Percentiles rank a stretch among this genome's conserved stretches.
phyloP scores from a whole-genome alignment of 2,888 invertebrate genomes.

The Lithosia quadra region DNA sequence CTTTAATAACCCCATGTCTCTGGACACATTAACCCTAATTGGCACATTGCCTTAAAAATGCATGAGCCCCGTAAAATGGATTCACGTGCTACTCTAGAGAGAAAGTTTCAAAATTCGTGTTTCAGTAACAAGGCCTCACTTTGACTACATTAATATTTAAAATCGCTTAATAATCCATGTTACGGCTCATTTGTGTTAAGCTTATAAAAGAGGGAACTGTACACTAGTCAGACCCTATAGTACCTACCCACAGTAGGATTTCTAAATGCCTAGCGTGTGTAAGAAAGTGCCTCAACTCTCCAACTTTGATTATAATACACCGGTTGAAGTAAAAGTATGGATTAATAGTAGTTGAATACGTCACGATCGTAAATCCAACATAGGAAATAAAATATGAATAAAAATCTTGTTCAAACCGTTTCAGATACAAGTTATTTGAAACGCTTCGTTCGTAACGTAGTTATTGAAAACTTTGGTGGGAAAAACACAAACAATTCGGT shows the following conservation, averaged over 20 bases:
- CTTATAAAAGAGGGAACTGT: background rate
- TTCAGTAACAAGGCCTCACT: slow-evolving; percentile 1
- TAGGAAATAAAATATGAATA: no score
- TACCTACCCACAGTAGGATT: background rate
- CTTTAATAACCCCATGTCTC: no score
- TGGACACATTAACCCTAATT: no score
- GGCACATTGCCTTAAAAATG: no score
- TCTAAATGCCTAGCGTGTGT: no score
- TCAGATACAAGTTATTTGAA: background rate
- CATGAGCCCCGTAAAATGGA: background rate
- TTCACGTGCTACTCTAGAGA: background rate
- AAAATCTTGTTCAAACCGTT: background rate
- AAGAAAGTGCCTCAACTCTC: no score
- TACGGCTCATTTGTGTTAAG: background rate
- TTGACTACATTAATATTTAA: background rate
- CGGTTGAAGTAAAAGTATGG: no score
- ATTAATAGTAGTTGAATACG: no score
- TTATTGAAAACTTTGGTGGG: background rate
- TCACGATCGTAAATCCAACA: no score
- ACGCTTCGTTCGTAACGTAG: background rate
- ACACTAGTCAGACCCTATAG: background rate
- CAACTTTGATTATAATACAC: no score
- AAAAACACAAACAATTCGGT: background rate
- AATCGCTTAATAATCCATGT: background rate
- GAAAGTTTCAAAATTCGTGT: slow-evolving; percentile 10